These are phyloP conservation scores for Drosophila tani DNA, from an alignment of 1,140 invertebrate species.

Conservation along the genomic window DNA sequence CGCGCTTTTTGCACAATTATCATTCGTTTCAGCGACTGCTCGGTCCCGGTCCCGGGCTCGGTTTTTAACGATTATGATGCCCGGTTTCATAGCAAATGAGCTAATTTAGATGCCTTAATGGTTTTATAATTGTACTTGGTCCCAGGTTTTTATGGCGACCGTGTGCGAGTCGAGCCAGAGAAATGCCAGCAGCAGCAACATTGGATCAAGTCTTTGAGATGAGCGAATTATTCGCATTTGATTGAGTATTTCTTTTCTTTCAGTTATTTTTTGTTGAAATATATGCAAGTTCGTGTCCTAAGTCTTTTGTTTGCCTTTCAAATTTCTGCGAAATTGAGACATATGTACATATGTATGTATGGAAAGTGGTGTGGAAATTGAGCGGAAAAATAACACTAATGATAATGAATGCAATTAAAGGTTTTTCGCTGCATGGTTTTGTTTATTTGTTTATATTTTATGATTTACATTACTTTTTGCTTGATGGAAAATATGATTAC, in stretches of 20 bases:
- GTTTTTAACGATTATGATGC: slow-evolving; percentile 70
- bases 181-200: slow-evolving; percentile 7
- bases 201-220: slow-evolving; percentile 19
- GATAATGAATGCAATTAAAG: background rate
- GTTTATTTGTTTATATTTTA: background rate
- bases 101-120: slow-evolving; percentile 75
- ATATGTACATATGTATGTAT: slow-evolving; percentile 12
- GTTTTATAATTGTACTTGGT: slow-evolving; percentile 72
- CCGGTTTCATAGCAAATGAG: slow-evolving; percentile 76
- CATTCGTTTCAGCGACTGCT: slow-evolving; percentile 38
- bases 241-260: slow-evolving; percentile 19
- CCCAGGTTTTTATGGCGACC: slow-evolving; percentile 47
- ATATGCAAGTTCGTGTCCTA: slow-evolving; percentile 34
- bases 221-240: slow-evolving; percentile 15
- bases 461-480: too few species aligned
- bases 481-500: background rate
- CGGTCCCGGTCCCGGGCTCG: slow-evolving; percentile 8
- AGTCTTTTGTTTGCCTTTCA: slow-evolving; percentile 33
- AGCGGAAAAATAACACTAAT: slow-evolving; percentile 2
- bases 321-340: slow-evolving; percentile 50
- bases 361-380: background rate
- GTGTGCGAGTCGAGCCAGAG: slow-evolving; percentile 6
- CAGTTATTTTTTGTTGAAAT: slow-evolving; percentile 3
- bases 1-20: slow-evolving; percentile 50
- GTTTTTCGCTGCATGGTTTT: background rate